These are phyloP conservation scores for Spodoptera litura DNA, from an alignment of 1,140 invertebrate species.

Conservation along the genomic window DNA sequence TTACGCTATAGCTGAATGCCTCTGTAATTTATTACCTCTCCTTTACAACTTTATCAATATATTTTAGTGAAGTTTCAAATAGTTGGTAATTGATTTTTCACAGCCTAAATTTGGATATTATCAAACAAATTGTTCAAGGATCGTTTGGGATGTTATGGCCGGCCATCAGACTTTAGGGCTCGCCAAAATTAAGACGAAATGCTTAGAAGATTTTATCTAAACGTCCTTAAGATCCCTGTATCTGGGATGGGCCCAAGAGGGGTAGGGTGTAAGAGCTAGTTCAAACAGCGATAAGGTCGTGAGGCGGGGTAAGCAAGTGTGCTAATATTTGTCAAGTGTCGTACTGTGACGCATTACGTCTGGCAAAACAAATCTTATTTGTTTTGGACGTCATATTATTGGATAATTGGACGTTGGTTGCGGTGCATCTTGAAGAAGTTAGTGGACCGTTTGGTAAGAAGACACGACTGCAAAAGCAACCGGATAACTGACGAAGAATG, in stretches of 20 bases:
- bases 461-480: background rate
- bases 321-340: conserved; percentile 58
- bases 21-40: conserved; percentile 4
- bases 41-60: conserved; percentile 7
- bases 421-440: background rate
- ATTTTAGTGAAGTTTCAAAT: conserved; percentile 9
- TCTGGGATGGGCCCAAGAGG: conserved; percentile 15
- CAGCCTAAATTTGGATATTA: background rate
- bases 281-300: conserved; percentile 55
- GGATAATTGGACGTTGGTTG: conserved; percentile 25
- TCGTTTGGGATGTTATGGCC: background rate
- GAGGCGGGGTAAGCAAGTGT: conserved; percentile 53
- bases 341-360: conserved; percentile 53
- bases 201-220: conserved; percentile 18
- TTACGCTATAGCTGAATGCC: conserved; percentile 18
- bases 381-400: conserved; percentile 31
- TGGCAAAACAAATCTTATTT: conserved; percentile 37
- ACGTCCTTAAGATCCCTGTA: background rate
- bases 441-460: background rate
- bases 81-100: background rate
- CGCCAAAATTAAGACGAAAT: background rate
- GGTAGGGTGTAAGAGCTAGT: conserved; percentile 14
- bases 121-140: background rate
- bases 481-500: too few species aligned
- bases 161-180: background rate